A percentile compares a stretch with the other conserved stretches of the same genome.
Evolutionary conservation across 2,113 vertebrate genomes (phyloP).

Genomic region (Nycticryphes semicollaris): DNA sequence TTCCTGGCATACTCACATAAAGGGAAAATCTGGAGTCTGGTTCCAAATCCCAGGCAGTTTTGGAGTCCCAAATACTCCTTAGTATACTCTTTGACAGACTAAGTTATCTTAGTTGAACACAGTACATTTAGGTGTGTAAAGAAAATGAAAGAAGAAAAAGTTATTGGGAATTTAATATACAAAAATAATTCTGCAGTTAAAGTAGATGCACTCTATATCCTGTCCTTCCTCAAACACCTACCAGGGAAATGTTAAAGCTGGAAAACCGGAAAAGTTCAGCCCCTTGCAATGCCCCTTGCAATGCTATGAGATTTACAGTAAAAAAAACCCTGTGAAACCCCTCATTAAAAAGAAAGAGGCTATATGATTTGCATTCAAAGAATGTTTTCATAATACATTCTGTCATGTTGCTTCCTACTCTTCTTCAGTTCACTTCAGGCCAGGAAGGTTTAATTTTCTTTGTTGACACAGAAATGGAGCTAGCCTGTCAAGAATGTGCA

Average conservation of each 20-base stretch:
- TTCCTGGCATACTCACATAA: background rate
- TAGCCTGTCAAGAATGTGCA: background rate
- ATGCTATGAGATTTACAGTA: background rate
- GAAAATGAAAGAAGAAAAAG: background rate
- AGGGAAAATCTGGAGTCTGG: background rate
- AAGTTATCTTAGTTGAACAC: background rate
- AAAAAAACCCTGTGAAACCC: background rate
- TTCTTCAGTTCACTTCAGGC: constrained; percentile 1
- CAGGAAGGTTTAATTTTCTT: constrained; percentile 33
- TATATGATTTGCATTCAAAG: background rate
- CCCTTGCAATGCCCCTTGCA: background rate
- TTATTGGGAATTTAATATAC: background rate
- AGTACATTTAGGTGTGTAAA: background rate
- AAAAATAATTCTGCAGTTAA: background rate
- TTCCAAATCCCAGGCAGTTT: background rate
- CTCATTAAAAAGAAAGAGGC: background rate
- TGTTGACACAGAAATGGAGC: background rate
- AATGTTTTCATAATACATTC: background rate
- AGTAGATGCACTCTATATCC: background rate
- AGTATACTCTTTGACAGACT: background rate
- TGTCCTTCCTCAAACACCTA: background rate
- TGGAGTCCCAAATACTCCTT: background rate
- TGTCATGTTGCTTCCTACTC: background rate
- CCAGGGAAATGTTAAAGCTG: background rate
- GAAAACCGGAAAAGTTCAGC: background rate